Percentiles rank a stretch among this genome's conserved stretches.
Conservation (phyloP, 2,888 invertebrate genomes). For the Leptinotarsa tumamoca region DNA sequence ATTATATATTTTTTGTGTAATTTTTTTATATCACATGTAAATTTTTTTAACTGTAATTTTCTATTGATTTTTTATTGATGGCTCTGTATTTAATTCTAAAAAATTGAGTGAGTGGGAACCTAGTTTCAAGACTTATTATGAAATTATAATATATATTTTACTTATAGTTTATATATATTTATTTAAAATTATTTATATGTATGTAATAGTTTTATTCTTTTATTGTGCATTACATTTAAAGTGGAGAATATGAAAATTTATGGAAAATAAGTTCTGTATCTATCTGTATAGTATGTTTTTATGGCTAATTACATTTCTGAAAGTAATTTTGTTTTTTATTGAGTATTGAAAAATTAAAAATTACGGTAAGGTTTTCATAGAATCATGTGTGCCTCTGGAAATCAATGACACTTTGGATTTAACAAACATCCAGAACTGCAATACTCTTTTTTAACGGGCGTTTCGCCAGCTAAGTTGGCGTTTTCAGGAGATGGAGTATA, state of each 20-base stretch:
- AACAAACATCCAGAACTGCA: too few relatives aligned
- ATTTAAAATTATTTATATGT: constrained; percentile 45
- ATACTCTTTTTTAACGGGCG: too few relatives aligned
- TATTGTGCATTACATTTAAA: constrained; percentile 41
- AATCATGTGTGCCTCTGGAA: too few relatives aligned
- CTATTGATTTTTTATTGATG: constrained; percentile 15
- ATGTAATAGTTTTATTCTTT: constrained; percentile 39
- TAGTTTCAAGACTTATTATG: constrained; percentile 43
- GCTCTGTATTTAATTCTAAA: constrained; percentile 31
- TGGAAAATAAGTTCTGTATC: constrained; percentile 33
- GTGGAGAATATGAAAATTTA: constrained; percentile 35
- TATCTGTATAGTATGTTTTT: constrained; percentile 40
- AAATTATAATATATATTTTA: constrained; percentile 44
- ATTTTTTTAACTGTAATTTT: not conserved
- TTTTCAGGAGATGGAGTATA: too few relatives aligned
- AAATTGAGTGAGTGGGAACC: constrained; percentile 42
- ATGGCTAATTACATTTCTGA: constrained; percentile 40
- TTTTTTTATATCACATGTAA: not conserved
- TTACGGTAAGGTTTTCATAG: not conserved
- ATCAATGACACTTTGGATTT: too few relatives aligned
- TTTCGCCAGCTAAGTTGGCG: too few relatives aligned
- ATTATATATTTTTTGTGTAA: not conserved
- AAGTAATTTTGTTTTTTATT: not conserved
- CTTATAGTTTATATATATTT: constrained; percentile 46
- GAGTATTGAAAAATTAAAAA: not conserved